These are phyloP conservation scores for Excalfactoria chinensis DNA, from an alignment of 2,113 vertebrate species.

Conservation along the genomic window DNA sequence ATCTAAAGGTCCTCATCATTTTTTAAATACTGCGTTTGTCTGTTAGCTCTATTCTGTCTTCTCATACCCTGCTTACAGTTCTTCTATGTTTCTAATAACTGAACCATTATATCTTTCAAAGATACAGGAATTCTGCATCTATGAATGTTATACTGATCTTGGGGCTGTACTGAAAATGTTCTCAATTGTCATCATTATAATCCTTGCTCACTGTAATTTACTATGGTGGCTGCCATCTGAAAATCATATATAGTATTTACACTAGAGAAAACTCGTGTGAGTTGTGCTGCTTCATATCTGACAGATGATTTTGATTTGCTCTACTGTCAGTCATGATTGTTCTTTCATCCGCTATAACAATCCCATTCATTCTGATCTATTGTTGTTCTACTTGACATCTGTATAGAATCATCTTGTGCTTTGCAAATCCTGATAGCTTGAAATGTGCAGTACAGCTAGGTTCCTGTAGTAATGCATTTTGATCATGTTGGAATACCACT, in stretches of 20 bases:
- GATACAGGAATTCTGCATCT: not conserved
- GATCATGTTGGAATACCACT: not conserved
- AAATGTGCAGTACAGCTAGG: not conserved
- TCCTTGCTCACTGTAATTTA: not conserved
- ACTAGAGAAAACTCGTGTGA: not conserved
- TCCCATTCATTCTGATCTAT: not conserved
- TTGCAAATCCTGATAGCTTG: not conserved
- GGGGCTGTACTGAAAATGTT: not conserved
- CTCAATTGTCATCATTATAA: not conserved
- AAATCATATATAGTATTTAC: not conserved
- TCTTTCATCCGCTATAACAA: not conserved
- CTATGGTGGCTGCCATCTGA: not conserved
- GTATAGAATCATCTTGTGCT: not conserved
- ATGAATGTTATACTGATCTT: not conserved
- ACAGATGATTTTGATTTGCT: not conserved
- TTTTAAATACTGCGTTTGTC: not conserved
- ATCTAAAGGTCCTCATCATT: not conserved
- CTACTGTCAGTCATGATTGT: not conserved
- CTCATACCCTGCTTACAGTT: not conserved
- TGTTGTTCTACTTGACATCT: not conserved
- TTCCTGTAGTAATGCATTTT: not conserved
- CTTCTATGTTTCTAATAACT: not conserved
- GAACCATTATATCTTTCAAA: not conserved
- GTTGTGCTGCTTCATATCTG: not conserved
- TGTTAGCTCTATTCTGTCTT: not conserved